phyloP scores from a whole-genome alignment of 1,140 invertebrate genomes.

The Macrocentrus cingulum region DNA sequence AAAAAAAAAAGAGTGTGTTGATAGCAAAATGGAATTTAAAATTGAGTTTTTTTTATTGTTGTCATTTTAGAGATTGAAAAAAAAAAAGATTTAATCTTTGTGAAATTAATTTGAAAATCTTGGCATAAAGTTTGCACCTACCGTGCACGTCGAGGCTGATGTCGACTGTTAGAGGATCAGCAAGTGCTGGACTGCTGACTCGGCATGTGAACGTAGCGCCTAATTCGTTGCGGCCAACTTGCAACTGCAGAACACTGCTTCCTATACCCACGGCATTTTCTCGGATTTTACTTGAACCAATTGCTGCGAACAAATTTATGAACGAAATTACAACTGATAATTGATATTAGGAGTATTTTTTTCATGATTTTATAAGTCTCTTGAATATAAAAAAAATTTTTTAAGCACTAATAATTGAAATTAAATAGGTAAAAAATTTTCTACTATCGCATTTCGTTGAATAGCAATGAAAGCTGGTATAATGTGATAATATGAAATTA shows the following conservation, averaged over 20 bases:
- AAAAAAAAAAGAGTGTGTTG: too few relatives aligned
- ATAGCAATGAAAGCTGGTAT: too few relatives aligned
- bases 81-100: too few relatives aligned
- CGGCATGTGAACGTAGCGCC: constrained; percentile 75
- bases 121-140: constrained; percentile 59
- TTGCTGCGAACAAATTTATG: constrained; percentile 40
- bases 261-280: constrained; percentile 66
- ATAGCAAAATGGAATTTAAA: too few relatives aligned
- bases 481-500: too few relatives aligned
- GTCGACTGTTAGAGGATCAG: constrained; percentile 65
- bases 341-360: neutral
- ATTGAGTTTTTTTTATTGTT: too few relatives aligned
- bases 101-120: too few relatives aligned
- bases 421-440: too few relatives aligned
- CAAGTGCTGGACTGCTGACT: constrained; percentile 72
- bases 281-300: constrained; percentile 46
- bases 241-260: constrained; percentile 66
- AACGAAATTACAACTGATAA: neutral
- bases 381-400: too few relatives aligned
- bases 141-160: constrained; percentile 80
- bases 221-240: constrained; percentile 75
- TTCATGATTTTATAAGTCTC: neutral
- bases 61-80: too few relatives aligned
- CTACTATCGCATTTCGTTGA: too few relatives aligned
- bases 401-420: too few relatives aligned